Base-by-base conservation (phyloP, 2,797 vertebrate species). In the Gallirallus australis region DNA sequence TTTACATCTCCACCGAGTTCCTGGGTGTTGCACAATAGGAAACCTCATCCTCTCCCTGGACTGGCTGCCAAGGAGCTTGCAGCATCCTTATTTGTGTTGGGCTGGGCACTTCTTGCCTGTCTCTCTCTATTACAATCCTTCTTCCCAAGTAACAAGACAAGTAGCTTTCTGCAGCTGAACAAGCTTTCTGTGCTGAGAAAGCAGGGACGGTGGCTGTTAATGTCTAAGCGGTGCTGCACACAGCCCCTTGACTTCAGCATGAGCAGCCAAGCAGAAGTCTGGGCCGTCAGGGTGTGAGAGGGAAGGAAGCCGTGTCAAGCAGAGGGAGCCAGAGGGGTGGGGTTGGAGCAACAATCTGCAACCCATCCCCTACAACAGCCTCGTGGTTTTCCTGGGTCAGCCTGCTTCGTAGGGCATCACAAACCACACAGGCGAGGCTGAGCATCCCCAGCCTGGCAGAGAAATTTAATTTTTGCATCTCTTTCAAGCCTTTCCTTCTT, bases 121-220 rank as follows among this genome's bases (percentile, higher is more conserved):
- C 94, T 90, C 54, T 37, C 65, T 64, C 66, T 30, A 63, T 93
- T 57, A 89, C 1, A 53, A 37, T 87, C 40, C 28, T 63, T 93
- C 70, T 80, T 84, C 64, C 68, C 57, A 19, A 68, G 71, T 68
- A 93, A 75, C 42, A 20, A 81, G 92, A 90, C 73, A 80, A 86
- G 90, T 76, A 89, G 83, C 82, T 92, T 86, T 90, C 71, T 70
- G 86, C 81, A 92, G 89, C 90, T 35, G 73, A 84, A 27, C 57
- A 18, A 73, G 88, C 77, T 71, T 35, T 71, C 63, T 11, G 45
- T n/a, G 93, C 90, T 76, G 90, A 94, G 71, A 68, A 82, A 56
- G 88, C 89, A 48, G 53, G 48, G 80, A 64, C 11, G 18, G 15
- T 8, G 77, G 35, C 89, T 68, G 66, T 18, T 54, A 24, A 50